These are phyloP conservation scores for Contarinia nasturtii DNA, from an alignment of 1,140 invertebrate species.

Conservation along the genomic window DNA sequence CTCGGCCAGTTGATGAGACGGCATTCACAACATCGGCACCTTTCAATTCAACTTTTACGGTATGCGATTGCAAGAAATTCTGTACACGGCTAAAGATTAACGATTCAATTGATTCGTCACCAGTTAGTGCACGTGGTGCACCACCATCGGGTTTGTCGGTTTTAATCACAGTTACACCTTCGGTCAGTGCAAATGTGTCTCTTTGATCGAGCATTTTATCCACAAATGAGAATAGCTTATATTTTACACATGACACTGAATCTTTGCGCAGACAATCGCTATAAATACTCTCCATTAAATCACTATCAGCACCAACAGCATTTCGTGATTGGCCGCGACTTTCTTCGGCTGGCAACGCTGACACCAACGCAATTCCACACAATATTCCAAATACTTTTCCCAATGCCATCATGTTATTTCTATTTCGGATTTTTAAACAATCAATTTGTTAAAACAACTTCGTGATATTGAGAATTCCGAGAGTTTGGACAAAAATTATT, in stretches of 20 bases:
- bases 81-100: constrained; percentile 43
- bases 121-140: constrained; percentile 44
- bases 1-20: constrained; percentile 53
- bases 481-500: no score
- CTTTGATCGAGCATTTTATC: constrained; percentile 60
- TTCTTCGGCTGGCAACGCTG: constrained; percentile 47
- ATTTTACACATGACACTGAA: constrained; percentile 60
- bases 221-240: constrained; percentile 64
- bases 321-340: constrained; percentile 30
- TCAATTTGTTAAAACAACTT: neutral
- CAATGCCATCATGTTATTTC: constrained; percentile 14
- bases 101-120: constrained; percentile 42
- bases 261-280: constrained; percentile 60
- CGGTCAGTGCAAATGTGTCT: constrained; percentile 53
- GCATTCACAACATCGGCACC: constrained; percentile 62
- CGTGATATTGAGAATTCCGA: neutral
- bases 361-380: constrained; percentile 29
- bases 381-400: constrained; percentile 25
- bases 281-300: constrained; percentile 53
- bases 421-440: no score
- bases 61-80: constrained; percentile 54
- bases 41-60: constrained; percentile 65
- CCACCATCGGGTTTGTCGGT: constrained; percentile 41
- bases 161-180: constrained; percentile 64
- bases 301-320: constrained; percentile 43